These are phyloP conservation scores for Austrofundulus limnaeus DNA, from an alignment of 2,113 vertebrate species.

Conservation along the genomic window DNA sequence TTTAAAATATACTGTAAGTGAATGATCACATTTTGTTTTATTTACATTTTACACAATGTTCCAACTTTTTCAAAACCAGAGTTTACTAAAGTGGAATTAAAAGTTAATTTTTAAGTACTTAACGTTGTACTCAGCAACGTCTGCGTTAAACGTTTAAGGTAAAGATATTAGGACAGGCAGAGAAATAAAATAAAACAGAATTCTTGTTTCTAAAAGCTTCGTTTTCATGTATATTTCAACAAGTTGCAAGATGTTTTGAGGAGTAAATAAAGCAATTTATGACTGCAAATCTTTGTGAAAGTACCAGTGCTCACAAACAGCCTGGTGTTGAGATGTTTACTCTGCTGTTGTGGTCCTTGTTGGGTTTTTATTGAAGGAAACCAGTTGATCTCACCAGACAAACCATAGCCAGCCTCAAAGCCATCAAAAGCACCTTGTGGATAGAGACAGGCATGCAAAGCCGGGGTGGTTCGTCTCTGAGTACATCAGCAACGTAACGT, in stretches of 20 bases:
- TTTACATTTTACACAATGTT: no score
- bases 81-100: no score
- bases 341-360: conserved; percentile 1
- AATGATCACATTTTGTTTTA: no score
- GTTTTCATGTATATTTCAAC: not conserved
- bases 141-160: no score
- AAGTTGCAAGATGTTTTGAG: not conserved
- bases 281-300: not conserved
- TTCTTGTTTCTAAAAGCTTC: not conserved
- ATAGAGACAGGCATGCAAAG: not conserved
- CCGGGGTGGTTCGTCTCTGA: no score
- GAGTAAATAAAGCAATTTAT: not conserved
- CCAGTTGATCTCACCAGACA: conserved; percentile 1
- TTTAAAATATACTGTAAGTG: no score
- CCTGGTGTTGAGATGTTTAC: conserved; percentile 10
- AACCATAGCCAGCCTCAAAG: conserved; percentile 4
- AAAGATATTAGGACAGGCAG: no score
- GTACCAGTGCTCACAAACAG: not conserved
- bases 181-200: no score
- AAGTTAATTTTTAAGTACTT: no score
- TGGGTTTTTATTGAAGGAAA: conserved; percentile 7
- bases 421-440: conserved; percentile 16
- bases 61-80: no score
- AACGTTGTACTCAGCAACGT: no score
- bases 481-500: no score